These are phyloP conservation scores for Orbicella faveolata DNA, from an alignment of 64 coral and sea anemone genomes.

Conservation along the genomic window DNA sequence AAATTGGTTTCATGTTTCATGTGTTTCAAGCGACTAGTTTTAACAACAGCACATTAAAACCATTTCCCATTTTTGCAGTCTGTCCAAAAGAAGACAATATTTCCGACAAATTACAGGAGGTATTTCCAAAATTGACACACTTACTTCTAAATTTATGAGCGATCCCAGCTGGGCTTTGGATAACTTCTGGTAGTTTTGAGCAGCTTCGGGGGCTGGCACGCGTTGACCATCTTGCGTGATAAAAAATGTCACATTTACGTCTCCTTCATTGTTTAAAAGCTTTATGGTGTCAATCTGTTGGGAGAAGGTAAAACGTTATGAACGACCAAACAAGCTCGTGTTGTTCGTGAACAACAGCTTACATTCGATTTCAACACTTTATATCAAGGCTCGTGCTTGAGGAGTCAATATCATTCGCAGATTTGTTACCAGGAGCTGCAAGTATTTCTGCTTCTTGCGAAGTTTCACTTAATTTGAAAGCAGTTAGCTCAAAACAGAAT, in stretches of 20 bases:
- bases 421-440: too few species aligned
- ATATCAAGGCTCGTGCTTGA: too few species aligned
- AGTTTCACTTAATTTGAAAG: too few species aligned
- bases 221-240: constrained; percentile 33
- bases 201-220: constrained; percentile 26
- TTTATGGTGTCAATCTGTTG: constrained; percentile 64
- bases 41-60: too few species aligned
- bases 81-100: too few species aligned
- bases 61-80: too few species aligned
- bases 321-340: neutral
- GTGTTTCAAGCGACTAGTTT: neutral
- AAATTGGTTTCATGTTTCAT: neutral
- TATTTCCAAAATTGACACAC: neutral
- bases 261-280: constrained; percentile 37
- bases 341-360: too few species aligned
- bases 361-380: neutral
- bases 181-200: constrained; percentile 32
- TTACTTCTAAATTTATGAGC: constrained; percentile 37
- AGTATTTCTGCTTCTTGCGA: too few species aligned
- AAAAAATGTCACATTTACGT: constrained; percentile 47
- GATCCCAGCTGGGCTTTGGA: constrained; percentile 17
- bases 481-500: too few species aligned
- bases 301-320: neutral
- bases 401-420: too few species aligned
- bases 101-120: too few species aligned